Base-by-base conservation (phyloP, 2,888 invertebrate species). In the Cryptops parisi region DNA sequence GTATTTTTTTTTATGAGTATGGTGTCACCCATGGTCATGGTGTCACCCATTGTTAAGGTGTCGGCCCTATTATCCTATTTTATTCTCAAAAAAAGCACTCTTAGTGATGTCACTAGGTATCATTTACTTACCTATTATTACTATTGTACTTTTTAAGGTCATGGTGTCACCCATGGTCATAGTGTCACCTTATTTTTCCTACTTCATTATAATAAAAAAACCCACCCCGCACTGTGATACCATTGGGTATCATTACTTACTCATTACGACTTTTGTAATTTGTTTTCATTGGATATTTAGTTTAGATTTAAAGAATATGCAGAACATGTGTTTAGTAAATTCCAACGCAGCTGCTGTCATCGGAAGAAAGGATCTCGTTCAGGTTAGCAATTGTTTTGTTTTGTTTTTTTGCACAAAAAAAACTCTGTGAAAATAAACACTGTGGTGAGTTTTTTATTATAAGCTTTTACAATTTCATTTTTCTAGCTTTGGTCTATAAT, bases 321-420 rank as follows among this genome's bases (percentile, higher is more conserved):
- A 66, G 66, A 79, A 76, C 15, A 86, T 87, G 75, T 91, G 91
- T 64, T 78, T 78, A 51, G 78, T 77, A 60, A 94, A 94, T 70
- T 82, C 84, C 1, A 77, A 78, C 60, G 76, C 82, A 2, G 87
- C 89, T 3, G 76, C 77, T 3, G 74, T 79, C 49, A 74, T 74
- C 12, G 85, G 85, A 0, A 78, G 90, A 49, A 74, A 77, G 52
- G 93, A 93, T 68, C 70, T 91, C 54, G 80, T 85, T 17, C 87
- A 89, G 68, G 83, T 89, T 55, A 55, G 55, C 55, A 49, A 25
- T 25, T 24, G 4, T 53, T 17, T 52, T n/a, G n/a, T n/a, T n/a
- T n/a, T n/a, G n/a, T n/a, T n/a, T n/a, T n/a, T n/a, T n/a, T n/a
- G n/a, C n/a, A n/a, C n/a, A n/a, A n/a, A n/a, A n/a, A n/a, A n/a